phyloP scores from a whole-genome alignment of 2,888 invertebrate species.

The Eristalis arbustorum region DNA sequence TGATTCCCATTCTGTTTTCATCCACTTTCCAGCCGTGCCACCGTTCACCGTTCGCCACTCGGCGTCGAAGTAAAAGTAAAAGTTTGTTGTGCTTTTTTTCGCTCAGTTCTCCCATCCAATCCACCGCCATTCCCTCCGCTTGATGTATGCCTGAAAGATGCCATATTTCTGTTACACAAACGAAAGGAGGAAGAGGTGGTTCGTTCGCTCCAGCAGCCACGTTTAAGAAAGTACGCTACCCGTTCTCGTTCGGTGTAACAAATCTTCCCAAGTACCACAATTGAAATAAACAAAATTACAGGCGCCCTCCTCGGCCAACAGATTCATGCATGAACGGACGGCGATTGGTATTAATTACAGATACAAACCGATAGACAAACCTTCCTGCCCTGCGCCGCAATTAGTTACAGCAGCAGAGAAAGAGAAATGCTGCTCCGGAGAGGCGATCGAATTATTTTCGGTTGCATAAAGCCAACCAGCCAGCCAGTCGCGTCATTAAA shows the following conservation, averaged over 20 bases:
- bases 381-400: constrained; percentile 30
- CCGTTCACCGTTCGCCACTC: background rate
- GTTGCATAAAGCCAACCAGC: constrained; percentile 33
- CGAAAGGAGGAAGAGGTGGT: constrained; percentile 51
- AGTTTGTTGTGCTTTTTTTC: constrained; percentile 29
- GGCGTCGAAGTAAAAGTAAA: constrained; percentile 58
- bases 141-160: constrained; percentile 58
- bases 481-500: background rate
- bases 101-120: background rate
- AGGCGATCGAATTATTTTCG: constrained; percentile 25
- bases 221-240: constrained; percentile 56
- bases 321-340: constrained; percentile 63
- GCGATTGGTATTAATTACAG: constrained; percentile 59
- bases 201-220: constrained; percentile 42
- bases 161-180: constrained; percentile 59
- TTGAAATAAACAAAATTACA: constrained; percentile 66
- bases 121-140: constrained; percentile 12
- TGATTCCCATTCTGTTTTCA: constrained; percentile 65
- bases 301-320: constrained; percentile 9
- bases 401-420: constrained; percentile 50
- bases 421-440: constrained; percentile 53
- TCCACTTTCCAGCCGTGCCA: constrained; percentile 47
- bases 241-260: constrained; percentile 40
- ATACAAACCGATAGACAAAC: constrained; percentile 25
- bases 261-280: constrained; percentile 38